Evolutionary conservation across 23 tunicate genomes (phyloP).

Genomic region (Halocynthia roretzi): DNA sequence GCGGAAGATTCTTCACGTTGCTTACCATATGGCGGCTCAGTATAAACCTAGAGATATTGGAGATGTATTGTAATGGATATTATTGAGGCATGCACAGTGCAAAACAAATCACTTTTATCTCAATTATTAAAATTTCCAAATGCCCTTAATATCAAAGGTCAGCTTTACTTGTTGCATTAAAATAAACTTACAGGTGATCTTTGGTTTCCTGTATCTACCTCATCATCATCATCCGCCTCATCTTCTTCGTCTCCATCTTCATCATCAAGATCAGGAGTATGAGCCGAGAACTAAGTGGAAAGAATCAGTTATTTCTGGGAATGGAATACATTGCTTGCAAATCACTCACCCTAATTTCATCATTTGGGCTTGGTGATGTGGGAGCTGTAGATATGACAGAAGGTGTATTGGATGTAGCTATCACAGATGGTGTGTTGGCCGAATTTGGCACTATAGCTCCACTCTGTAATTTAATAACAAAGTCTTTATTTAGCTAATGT

Average conservation of each 20-base stretch:
- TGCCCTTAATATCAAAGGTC: too few species aligned
- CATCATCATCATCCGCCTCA: not conserved
- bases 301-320: not conserved
- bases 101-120: too few species aligned
- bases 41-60: too few species aligned
- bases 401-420: constrained; percentile 20
- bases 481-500: too few species aligned
- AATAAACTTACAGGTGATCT: too few species aligned
- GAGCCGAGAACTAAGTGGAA: not conserved
- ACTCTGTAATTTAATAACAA: constrained; percentile 6
- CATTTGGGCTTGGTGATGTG: constrained; percentile 17
- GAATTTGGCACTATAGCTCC: constrained; percentile 9
- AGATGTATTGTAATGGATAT: too few species aligned
- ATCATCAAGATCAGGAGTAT: constrained; percentile 15
- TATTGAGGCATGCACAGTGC: too few species aligned
- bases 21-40: too few species aligned
- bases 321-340: not conserved
- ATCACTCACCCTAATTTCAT: constrained; percentile 4
- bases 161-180: too few species aligned
- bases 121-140: too few species aligned
- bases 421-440: not conserved
- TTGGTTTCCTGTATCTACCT: not conserved
- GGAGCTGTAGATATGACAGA: constrained; percentile 7
- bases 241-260: not conserved
- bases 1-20: too few species aligned